Percentiles rank a stretch among this genome's conserved stretches.
Conservation (phyloP, 2,113 vertebrate genomes). For the Redunca redunca region DNA sequence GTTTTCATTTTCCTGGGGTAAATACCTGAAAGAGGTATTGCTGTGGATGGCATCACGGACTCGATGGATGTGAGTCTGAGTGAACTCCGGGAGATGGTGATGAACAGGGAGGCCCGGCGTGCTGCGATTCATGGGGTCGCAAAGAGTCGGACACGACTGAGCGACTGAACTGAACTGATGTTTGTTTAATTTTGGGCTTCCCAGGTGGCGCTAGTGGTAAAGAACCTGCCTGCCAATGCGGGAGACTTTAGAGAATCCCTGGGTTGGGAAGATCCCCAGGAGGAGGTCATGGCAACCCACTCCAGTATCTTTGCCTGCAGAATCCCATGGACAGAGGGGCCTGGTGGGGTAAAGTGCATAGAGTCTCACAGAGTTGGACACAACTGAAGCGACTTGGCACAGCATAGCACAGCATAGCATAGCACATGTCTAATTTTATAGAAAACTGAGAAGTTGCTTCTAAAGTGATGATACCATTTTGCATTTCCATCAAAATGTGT, state of each 20-base stretch:
- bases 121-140: too few species aligned
- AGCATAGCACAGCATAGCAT: neutral
- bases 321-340: neutral
- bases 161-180: neutral
- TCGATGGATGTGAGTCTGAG: too few species aligned
- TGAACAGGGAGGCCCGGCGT: too few species aligned
- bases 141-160: too few species aligned
- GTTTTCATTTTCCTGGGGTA: neutral
- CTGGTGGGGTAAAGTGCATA: neutral
- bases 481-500: neutral
- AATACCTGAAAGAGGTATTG: neutral
- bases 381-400: neutral
- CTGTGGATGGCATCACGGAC: too few species aligned
- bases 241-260: neutral
- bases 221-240: neutral
- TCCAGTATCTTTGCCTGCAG: neutral
- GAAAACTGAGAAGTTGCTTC: neutral
- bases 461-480: neutral
- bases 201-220: neutral
- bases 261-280: neutral
- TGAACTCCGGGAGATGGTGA: too few species aligned
- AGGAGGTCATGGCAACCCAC: neutral
- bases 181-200: neutral
- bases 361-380: neutral
- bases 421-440: neutral